Conservation (phyloP, 2,797 vertebrate genomes). For the Poeciliopsis infans region DNA sequence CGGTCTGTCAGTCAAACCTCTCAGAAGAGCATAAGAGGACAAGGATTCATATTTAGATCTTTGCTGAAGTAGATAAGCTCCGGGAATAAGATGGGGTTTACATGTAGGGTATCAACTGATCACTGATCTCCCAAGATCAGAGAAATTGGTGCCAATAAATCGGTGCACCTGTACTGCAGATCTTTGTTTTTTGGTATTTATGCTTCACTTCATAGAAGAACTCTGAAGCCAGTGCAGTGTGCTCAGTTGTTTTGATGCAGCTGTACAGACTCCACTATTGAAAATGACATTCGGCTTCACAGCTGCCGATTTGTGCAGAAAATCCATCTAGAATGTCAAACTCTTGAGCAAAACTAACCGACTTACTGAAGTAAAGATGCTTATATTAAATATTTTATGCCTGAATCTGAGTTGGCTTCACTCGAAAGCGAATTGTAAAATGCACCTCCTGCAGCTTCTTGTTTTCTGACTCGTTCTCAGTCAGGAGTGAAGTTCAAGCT, state of each 20-base stretch:
- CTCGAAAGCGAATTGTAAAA: background rate
- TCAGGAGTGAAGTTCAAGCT: constrained; percentile 2
- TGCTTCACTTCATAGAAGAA: background rate
- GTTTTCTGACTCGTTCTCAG: background rate
- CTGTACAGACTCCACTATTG: background rate
- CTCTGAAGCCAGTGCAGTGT: background rate
- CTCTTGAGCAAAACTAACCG: background rate
- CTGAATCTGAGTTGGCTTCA: background rate
- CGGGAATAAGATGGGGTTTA: too few relatives aligned
- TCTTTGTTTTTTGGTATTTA: background rate
- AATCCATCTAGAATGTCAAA: background rate
- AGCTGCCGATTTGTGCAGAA: background rate
- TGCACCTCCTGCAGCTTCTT: background rate
- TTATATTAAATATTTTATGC: background rate
- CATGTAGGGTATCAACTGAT: too few relatives aligned
- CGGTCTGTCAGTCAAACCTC: too few relatives aligned
- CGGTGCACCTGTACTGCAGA: background rate
- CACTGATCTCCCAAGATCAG: too few relatives aligned
- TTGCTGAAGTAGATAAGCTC: too few relatives aligned
- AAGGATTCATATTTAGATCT: too few relatives aligned
- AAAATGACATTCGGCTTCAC: background rate
- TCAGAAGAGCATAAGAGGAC: too few relatives aligned
- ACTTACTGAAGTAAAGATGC: background rate
- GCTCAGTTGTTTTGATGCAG: background rate
- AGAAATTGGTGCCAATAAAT: too few relatives aligned